A percentile compares a stretch with the other conserved stretches of the same genome.
Conservation (phyloP, 1,140 invertebrate genomes). For the Pogonomyrmex barbatus region DNA sequence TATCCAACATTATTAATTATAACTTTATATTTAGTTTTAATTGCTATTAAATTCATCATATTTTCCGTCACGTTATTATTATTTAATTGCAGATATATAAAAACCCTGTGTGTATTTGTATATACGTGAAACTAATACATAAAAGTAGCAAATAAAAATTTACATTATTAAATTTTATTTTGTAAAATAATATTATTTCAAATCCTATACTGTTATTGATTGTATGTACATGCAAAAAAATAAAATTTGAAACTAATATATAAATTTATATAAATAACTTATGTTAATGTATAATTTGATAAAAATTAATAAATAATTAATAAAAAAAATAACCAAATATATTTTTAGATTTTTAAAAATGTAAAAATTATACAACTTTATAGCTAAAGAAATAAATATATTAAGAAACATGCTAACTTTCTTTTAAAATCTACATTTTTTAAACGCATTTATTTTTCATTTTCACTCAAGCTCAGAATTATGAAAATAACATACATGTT, state of each 20-base stretch:
- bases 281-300: slow-evolving; percentile 1
- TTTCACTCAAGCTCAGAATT: background rate
- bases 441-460: background rate
- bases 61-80: background rate
- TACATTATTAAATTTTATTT: background rate
- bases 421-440: background rate
- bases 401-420: background rate
- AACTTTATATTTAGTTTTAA: background rate
- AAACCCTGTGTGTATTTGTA: background rate
- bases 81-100: background rate
- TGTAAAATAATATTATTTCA: background rate
- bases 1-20: background rate
- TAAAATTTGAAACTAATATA: background rate
- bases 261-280: background rate
- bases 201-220: background rate
- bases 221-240: background rate
- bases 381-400: background rate
- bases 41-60: background rate
- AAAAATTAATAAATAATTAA: background rate
- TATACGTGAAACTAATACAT: background rate
- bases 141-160: slow-evolving; percentile 13
- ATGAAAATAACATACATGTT: background rate
- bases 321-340: too few relatives aligned
- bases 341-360: background rate
- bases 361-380: background rate